Evolutionary conservation across 2,797 vertebrate genomes (phyloP).

Genomic region (Lepus townsendii): DNA sequence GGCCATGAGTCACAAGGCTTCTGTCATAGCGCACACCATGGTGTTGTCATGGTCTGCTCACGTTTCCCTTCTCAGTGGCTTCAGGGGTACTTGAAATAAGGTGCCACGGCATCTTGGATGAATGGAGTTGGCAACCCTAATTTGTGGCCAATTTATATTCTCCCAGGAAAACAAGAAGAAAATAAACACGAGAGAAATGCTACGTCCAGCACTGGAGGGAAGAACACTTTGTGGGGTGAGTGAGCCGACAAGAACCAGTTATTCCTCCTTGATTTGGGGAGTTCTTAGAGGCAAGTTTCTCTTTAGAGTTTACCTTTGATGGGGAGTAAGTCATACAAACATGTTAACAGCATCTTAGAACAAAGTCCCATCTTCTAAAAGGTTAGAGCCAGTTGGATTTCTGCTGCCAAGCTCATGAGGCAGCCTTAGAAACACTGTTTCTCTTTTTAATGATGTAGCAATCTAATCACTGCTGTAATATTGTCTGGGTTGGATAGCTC

Average conservation of each 20-base stretch:
- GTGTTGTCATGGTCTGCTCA: background rate
- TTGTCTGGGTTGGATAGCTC: background rate
- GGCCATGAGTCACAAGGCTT: background rate
- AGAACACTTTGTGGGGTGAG: background rate
- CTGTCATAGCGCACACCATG: background rate
- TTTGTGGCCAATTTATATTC: background rate
- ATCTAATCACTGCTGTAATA: background rate
- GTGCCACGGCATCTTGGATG: background rate
- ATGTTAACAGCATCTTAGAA: background rate
- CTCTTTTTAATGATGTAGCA: background rate
- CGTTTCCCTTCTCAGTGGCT: background rate
- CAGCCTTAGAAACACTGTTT: background rate
- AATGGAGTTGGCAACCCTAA: background rate
- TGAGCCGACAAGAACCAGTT: background rate
- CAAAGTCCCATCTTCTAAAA: slow-evolving; percentile 40
- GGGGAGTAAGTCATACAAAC: slow-evolving; percentile 15
- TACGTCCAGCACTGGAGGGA: background rate
- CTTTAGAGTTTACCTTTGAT: slow-evolving; percentile 16
- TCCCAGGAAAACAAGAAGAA: background rate
- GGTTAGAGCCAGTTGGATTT: slow-evolving; percentile 26
- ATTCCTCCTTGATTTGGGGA: background rate
- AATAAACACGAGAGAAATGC: background rate
- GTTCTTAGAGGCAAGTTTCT: slow-evolving; percentile 19
- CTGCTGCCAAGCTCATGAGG: background rate
- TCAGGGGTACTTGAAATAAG: background rate